These are phyloP conservation scores for Stegostoma tigrinum DNA, from an alignment of 2,113 vertebrate species.

Conservation along the genomic window DNA sequence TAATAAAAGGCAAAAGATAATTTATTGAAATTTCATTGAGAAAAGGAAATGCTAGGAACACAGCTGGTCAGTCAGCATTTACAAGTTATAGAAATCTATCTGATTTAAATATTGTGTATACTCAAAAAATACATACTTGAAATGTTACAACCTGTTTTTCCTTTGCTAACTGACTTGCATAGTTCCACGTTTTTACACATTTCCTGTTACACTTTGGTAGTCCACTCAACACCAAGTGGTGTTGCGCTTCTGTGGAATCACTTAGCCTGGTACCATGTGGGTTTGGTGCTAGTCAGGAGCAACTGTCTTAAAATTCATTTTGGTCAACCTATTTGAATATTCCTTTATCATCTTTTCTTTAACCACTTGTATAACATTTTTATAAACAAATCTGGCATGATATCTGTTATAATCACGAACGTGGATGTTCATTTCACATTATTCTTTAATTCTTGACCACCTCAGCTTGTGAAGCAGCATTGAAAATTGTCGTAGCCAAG, in stretches of 20 bases:
- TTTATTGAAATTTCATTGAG: background rate
- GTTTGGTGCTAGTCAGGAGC: background rate
- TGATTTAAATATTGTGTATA: background rate
- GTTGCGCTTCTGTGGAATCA: background rate
- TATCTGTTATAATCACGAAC: background rate
- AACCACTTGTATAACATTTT: background rate
- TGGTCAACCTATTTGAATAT: background rate
- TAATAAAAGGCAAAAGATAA: background rate
- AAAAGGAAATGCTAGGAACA: background rate
- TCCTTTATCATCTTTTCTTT: background rate
- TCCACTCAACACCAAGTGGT: background rate
- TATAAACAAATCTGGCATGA: background rate
- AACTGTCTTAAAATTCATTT: background rate
- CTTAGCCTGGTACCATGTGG: background rate
- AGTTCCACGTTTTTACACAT: background rate
- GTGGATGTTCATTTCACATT: background rate
- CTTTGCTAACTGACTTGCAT: background rate
- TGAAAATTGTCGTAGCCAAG: background rate
- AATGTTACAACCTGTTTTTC: background rate
- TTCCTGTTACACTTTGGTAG: background rate
- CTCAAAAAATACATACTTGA: background rate
- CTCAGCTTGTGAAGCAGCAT: background rate
- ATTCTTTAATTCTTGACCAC: background rate
- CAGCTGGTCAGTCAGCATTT: background rate
- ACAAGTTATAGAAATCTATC: background rate